These are phyloP conservation scores for Irena cyanogastra DNA, from an alignment of 2,113 vertebrate species.

Conservation along the genomic window DNA sequence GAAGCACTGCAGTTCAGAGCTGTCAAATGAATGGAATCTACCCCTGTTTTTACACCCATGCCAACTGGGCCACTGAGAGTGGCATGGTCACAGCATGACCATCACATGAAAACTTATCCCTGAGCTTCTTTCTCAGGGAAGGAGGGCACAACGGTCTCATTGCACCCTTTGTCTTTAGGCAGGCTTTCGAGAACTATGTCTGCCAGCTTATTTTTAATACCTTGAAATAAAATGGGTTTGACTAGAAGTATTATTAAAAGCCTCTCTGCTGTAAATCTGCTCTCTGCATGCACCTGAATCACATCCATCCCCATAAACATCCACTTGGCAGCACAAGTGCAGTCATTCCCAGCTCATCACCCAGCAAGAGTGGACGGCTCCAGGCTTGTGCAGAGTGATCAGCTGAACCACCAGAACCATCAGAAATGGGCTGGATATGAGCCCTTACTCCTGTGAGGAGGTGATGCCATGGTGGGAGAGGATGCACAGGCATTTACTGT, in stretches of 20 bases:
- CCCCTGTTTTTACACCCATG: background rate
- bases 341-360: background rate
- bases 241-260: background rate
- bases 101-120: background rate
- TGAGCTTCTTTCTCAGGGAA: background rate
- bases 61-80: background rate
- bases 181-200: background rate
- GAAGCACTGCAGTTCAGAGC: background rate
- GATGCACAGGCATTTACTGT: background rate
- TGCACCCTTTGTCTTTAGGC: background rate
- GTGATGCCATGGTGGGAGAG: background rate
- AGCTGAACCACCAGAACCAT: background rate
- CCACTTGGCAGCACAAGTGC: background rate
- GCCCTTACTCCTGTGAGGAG: fast-evolving
- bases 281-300: background rate
- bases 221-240: background rate
- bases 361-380: background rate
- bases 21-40: fast-evolving
- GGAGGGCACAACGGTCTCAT: background rate
- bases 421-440: background rate
- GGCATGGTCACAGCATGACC: background rate
- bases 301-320: background rate
- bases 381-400: background rate
- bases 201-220: background rate
- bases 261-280: background rate